phyloP scores from a whole-genome alignment of 2,797 vertebrate species.

The Bothrops alternatus region DNA sequence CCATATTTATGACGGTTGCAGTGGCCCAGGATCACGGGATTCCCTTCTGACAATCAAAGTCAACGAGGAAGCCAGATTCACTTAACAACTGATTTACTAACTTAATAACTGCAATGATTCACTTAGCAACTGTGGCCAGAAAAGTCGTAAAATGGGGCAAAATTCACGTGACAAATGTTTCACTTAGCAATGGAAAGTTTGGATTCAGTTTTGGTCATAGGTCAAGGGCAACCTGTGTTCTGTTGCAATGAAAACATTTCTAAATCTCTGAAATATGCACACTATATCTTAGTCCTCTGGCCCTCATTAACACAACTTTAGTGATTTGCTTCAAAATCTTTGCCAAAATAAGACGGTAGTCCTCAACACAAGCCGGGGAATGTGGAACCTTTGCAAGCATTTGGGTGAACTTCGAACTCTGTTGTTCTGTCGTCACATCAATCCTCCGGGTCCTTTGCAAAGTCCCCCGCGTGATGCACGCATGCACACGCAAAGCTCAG shows the following conservation, averaged over 20 bases:
- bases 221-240: not conserved
- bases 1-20: no score
- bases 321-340: not conserved
- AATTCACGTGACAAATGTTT: not conserved
- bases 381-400: not conserved
- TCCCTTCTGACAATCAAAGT: no score
- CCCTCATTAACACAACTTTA: not conserved
- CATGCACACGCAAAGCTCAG: not conserved
- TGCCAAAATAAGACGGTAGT: not conserved
- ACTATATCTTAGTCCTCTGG: not conserved
- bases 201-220: not conserved
- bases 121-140: no score
- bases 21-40: no score
- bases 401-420: not conserved
- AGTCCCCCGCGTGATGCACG: no score
- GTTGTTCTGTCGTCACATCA: not conserved
- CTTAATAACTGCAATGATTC: no score
- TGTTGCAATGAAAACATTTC: not conserved
- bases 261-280: not conserved
- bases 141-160: not conserved
- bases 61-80: no score
- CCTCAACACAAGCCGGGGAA: not conserved
- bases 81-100: no score
- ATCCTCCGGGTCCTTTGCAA: not conserved
- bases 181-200: no score